These are phyloP conservation scores for Drosophila ustulata DNA, from an alignment of 2,888 invertebrate genomes.

Conservation along the genomic window DNA sequence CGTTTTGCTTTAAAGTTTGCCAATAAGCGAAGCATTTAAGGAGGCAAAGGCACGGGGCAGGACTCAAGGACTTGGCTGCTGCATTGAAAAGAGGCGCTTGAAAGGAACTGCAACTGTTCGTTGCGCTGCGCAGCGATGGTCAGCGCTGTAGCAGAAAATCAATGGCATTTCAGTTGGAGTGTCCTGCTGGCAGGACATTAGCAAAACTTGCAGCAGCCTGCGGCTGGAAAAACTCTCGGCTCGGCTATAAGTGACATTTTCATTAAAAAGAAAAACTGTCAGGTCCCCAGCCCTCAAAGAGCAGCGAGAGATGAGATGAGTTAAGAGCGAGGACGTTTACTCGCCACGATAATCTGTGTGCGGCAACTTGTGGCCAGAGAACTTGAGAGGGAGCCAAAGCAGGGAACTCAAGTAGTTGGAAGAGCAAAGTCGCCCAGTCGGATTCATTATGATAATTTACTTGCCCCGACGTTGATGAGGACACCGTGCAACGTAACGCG, in stretches of 20 bases:
- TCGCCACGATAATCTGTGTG: slow-evolving; percentile 33
- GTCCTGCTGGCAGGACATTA: slow-evolving; percentile 44
- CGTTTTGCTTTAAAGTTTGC: slow-evolving; percentile 36
- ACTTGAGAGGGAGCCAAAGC: slow-evolving; percentile 11
- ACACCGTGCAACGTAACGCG: slow-evolving; percentile 31
- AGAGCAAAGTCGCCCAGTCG: slow-evolving; percentile 67
- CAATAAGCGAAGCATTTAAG: slow-evolving; percentile 53
- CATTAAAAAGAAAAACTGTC: slow-evolving; percentile 70
- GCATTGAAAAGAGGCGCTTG: slow-evolving; percentile 32
- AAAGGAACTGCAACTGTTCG: slow-evolving; percentile 21
- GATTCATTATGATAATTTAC: slow-evolving; percentile 81
- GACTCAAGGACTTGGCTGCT: slow-evolving; percentile 29
- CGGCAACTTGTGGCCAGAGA: slow-evolving; percentile 31
- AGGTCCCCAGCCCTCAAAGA: slow-evolving; percentile 4
- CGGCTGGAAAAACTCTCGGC: slow-evolving; percentile 45
- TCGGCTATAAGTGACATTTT: slow-evolving; percentile 73
- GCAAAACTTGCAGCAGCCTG: slow-evolving; percentile 51
- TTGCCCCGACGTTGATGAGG: slow-evolving; percentile 45
- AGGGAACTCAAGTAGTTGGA: slow-evolving; percentile 69
- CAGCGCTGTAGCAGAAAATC: slow-evolving; percentile 77
- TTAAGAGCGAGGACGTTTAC: slow-evolving; percentile 36
- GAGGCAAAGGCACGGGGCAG: neutral
- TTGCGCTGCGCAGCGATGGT: slow-evolving; percentile 20
- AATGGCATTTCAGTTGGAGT: slow-evolving; percentile 54
- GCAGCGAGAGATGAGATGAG: slow-evolving; percentile 6